Conservation (phyloP, 2,797 vertebrate species). For the Hemitrygon akajei region DNA sequence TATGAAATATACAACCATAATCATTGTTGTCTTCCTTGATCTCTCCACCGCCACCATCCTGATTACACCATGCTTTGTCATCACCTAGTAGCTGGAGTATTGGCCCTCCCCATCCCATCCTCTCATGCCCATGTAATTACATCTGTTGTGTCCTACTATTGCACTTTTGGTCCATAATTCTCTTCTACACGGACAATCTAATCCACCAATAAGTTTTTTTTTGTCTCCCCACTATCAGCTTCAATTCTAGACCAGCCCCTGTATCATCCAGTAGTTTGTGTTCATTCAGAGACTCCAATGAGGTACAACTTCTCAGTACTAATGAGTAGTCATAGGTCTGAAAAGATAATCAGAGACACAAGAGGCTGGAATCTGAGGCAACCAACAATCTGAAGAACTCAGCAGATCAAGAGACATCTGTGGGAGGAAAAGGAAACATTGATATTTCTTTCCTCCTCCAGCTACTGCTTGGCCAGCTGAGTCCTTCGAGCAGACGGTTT, state of each 20-base stretch:
- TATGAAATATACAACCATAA: neutral
- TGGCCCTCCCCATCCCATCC: neutral
- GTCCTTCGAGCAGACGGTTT: too few relatives aligned
- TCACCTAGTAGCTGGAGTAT: neutral
- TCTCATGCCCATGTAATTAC: neutral
- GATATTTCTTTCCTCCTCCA: too few relatives aligned
- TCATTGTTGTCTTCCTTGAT: neutral
- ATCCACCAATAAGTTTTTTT: neutral
- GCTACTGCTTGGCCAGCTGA: too few relatives aligned
- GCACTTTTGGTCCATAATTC: neutral
- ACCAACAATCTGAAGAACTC: too few relatives aligned
- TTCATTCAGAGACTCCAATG: neutral
- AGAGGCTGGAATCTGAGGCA: too few relatives aligned
- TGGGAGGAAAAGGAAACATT: too few relatives aligned
- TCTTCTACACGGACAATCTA: neutral
- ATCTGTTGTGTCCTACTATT: neutral
- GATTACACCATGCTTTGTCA: neutral
- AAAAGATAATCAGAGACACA: too few relatives aligned
- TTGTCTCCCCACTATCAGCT: neutral
- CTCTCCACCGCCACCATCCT: neutral
- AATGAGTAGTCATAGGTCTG: too few relatives aligned
- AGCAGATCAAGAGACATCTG: too few relatives aligned
- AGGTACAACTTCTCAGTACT: neutral
- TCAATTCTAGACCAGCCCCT: neutral
- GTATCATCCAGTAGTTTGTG: neutral